phyloP scores from a whole-genome alignment of 2,888 invertebrate species.

The Calameuta pallipes region DNA sequence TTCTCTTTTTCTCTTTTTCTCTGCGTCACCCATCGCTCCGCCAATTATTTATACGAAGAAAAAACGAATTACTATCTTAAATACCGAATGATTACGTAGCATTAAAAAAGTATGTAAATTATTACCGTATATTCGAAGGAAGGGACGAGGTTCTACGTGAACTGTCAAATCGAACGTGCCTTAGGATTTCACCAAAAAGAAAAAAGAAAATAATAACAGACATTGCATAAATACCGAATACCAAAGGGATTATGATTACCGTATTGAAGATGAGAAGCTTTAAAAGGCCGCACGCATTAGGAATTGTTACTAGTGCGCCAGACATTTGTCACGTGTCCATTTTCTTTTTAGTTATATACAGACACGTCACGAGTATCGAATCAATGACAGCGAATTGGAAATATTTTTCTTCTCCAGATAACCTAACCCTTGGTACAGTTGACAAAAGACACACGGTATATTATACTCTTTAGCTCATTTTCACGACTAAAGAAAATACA shows the following conservation, averaged over 20 bases:
- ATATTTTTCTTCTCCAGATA: not conserved
- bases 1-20: not conserved
- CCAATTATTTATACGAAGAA: not conserved
- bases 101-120: not conserved
- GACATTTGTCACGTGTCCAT: not conserved
- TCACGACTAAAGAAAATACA: not conserved
- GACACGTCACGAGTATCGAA: not conserved
- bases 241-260: slow-evolving; percentile 30
- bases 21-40: not conserved
- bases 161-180: not conserved
- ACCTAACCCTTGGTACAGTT: not conserved
- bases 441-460: not conserved
- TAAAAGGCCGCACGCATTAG: not conserved
- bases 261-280: not conserved
- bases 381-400: not conserved
- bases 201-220: not conserved
- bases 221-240: slow-evolving; percentile 29
- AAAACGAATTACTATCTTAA: not conserved
- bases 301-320: not conserved
- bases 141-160: not conserved
- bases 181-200: not conserved
- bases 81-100: not conserved
- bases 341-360: not conserved
- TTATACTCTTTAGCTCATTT: not conserved
- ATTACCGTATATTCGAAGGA: not conserved